Conservation (phyloP, 2,888 invertebrate species). For the Cotesia congregata region DNA sequence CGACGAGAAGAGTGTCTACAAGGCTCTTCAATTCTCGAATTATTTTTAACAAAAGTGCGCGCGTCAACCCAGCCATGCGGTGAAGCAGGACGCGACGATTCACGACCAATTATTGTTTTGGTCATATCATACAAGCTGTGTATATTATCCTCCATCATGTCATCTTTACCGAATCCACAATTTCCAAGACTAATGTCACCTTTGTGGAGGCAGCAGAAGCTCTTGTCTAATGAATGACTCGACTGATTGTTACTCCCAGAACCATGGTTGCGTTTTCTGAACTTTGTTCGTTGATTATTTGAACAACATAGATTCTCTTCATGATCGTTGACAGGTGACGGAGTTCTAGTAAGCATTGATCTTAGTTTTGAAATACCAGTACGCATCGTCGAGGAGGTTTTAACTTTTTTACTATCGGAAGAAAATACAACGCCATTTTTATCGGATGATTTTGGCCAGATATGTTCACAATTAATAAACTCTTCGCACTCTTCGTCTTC, state of each 20-base stretch:
- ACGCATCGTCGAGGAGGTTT: constrained; percentile 37
- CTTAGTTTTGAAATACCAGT: constrained; percentile 23
- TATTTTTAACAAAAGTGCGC: constrained; percentile 21
- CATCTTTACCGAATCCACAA: constrained; percentile 43
- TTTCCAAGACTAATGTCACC: constrained; percentile 45
- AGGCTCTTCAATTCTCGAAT: constrained; percentile 20
- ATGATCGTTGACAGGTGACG: constrained; percentile 13
- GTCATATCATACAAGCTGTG: not conserved
- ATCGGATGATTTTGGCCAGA: constrained; percentile 48
- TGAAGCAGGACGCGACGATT: constrained; percentile 17
- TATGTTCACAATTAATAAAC: constrained; percentile 21
- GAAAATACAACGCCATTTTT: constrained; percentile 46
- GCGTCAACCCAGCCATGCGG: constrained; percentile 4
- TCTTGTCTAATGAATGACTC: constrained; percentile 39
- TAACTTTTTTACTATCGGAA: constrained; percentile 58
- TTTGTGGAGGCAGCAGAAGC: constrained; percentile 52
- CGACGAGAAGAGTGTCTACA: constrained; percentile 7
- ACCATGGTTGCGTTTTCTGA: constrained; percentile 37
- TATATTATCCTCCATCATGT: constrained; percentile 42
- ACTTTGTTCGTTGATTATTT: constrained; percentile 23
- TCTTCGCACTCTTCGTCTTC: constrained; percentile 41
- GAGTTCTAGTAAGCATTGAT: constrained; percentile 31
- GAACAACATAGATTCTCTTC: constrained; percentile 26
- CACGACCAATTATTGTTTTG: constrained; percentile 13
- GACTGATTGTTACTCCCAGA: constrained; percentile 37